Evolutionary conservation across 2,797 vertebrate species (phyloP).

Genomic region (Parauchenoglanis punctatus): DNA sequence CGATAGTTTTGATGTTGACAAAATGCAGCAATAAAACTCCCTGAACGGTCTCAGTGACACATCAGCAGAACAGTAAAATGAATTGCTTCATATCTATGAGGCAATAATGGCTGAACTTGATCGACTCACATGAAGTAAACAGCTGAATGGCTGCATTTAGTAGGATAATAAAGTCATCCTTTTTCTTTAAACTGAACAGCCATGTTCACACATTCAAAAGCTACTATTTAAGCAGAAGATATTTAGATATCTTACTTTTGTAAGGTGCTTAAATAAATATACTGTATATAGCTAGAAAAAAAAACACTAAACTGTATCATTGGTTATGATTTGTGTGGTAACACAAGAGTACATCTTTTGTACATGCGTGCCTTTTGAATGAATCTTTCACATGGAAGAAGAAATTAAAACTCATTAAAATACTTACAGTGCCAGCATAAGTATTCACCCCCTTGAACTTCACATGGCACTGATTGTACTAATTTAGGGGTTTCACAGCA

Average conservation of each 20-base stretch:
- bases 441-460: background rate
- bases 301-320: background rate
- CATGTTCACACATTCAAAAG: conserved; percentile 33
- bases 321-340: background rate
- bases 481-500: background rate
- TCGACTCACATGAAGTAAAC: conserved; percentile 35
- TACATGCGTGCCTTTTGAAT: background rate
- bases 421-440: background rate
- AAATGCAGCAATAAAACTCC: conserved; percentile 42
- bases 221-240: conserved; percentile 24
- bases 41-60: conserved; percentile 25
- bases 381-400: background rate
- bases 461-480: background rate
- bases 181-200: conserved; percentile 33
- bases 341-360: background rate
- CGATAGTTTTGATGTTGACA: conserved; percentile 32
- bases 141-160: conserved; percentile 16
- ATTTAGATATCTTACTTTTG: conserved; percentile 28
- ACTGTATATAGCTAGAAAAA: background rate
- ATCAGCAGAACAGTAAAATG: conserved; percentile 42
- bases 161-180: conserved; percentile 41
- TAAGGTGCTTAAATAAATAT: background rate
- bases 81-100: conserved; percentile 35
- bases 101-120: conserved; percentile 39
- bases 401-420: background rate